Conservation (phyloP, 2,797 vertebrate species). For the Eremophila alpestris region DNA sequence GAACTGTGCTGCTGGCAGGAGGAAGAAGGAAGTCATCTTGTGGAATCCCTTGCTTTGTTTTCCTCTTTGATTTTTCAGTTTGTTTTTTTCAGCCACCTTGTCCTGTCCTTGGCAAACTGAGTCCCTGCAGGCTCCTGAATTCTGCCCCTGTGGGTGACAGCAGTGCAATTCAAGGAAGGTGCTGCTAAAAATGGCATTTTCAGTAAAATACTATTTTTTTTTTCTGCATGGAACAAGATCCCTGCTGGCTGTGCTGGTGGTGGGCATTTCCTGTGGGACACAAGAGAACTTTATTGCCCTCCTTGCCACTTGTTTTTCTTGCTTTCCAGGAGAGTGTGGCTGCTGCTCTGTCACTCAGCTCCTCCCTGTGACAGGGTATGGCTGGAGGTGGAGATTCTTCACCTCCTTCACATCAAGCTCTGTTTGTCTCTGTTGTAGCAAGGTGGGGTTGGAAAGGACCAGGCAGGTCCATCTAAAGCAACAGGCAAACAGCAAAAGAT, state of each 20-base stretch:
- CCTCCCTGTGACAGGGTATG: background rate
- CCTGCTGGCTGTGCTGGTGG: background rate
- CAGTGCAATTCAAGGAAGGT: background rate
- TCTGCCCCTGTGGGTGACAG: background rate
- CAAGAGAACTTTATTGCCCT: background rate
- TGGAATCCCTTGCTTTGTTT: background rate
- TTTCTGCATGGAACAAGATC: background rate
- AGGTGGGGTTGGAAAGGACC: background rate
- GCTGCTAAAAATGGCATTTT: background rate
- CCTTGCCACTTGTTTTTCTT: background rate
- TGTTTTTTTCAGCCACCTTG: background rate
- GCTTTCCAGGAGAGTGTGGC: background rate
- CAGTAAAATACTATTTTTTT: background rate
- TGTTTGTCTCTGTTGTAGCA: background rate
- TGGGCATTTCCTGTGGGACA: background rate
- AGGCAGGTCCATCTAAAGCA: background rate
- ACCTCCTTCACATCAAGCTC: background rate
- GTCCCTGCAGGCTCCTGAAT: background rate
- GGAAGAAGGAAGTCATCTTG: background rate
- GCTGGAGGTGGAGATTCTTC: background rate
- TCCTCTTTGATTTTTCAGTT: background rate
- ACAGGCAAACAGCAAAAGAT: background rate
- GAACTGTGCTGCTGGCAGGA: background rate
- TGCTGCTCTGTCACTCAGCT: background rate
- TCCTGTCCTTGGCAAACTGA: background rate